Base-by-base conservation (phyloP, 2,797 vertebrate genomes). In the Todus mexicanus region DNA sequence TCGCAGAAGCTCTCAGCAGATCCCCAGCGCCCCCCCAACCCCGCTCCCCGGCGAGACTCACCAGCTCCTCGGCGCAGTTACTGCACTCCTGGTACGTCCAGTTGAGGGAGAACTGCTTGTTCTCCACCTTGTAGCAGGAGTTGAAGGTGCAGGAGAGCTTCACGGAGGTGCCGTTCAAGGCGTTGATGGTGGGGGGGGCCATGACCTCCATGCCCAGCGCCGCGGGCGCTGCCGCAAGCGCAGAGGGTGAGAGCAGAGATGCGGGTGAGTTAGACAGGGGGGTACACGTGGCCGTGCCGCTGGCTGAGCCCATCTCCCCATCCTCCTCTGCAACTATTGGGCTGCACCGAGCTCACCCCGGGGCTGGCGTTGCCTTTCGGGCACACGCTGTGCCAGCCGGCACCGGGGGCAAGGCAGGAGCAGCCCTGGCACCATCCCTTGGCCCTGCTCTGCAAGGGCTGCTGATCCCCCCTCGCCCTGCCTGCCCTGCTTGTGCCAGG, bases 61-160 rank as follows among this genome's bases (percentile, higher is more conserved):
- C 99, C 98, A 97, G 98, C 89, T 98, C 98, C 87, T 99, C 98
- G 0, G 98, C 98, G 86, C 98, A 98, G 65, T 99, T 99, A 7
- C 17, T 25, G 18, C 98, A 97, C 66, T 97, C 98, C 96, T 99
- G 98, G 97, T 99, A 99, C 1, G 99, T 99, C 99, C 99, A 99
- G 97, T 99, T 99, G 98, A 99, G 98, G 93, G 97, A 97, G 96
- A 99, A 99, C 92, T 98, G 98, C 85, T 97, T 98, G 81, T 97
- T 95, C 73, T 99, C 98, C 95, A 99, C 98, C 70, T 98, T 99
- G 95, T 99, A 99, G 97, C 99, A 99, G 95, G 99, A 99, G 54
- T 98, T 99, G 95, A 99, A 99, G 29, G 97, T 98, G 97, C 99
- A 99, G 84, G 97, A 64, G 94, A 99, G 98, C 94, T 97, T 98